Conservation (phyloP, 2,113 vertebrate genomes). For the Tupaia chinensis region DNA sequence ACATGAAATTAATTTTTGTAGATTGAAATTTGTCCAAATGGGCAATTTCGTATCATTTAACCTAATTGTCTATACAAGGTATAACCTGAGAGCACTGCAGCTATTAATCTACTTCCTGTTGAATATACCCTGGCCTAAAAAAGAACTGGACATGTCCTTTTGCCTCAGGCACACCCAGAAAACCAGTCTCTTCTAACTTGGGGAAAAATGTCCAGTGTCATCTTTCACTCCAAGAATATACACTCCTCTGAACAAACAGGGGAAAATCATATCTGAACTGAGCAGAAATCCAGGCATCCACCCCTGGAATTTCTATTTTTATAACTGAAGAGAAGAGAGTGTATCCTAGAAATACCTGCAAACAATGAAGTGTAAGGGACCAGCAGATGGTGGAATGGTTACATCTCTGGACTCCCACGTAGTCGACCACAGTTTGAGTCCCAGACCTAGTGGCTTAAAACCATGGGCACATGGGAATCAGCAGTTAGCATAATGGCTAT, state of each 20-base stretch:
- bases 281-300: neutral
- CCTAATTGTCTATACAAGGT: neutral
- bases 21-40: neutral
- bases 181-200: neutral
- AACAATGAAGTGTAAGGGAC: neutral
- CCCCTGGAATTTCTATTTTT: neutral
- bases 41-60: neutral
- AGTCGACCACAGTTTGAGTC: no score
- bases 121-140: neutral
- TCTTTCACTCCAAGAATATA: neutral
- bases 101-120: neutral
- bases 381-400: no score
- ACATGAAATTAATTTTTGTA: neutral
- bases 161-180: slow-evolving; percentile 21
- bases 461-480: no score
- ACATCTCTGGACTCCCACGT: no score
- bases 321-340: neutral
- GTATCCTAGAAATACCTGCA: slow-evolving; percentile 10
- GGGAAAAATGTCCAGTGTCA: neutral
- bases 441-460: no score
- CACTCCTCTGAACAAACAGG: neutral
- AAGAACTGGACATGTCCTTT: neutral
- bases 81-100: neutral
- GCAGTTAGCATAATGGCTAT: no score
- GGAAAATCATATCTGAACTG: neutral